These are phyloP conservation scores for Bicyclus anynana DNA, from an alignment of 1,140 invertebrate species.

Conservation along the genomic window DNA sequence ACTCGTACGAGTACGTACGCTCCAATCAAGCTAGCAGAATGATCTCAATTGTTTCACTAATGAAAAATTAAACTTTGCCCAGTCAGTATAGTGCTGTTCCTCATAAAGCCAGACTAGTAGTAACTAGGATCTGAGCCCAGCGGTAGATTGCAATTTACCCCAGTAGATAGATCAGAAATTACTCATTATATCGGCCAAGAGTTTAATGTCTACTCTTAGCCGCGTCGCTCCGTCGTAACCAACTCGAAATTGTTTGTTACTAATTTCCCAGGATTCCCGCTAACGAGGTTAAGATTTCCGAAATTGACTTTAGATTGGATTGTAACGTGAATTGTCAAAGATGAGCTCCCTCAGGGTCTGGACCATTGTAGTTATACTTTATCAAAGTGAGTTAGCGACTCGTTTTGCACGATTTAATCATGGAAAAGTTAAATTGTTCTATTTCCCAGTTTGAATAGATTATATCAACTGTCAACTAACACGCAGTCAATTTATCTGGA, in stretches of 20 bases:
- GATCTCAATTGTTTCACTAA: too few relatives aligned
- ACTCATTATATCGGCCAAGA: not conserved
- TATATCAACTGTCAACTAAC: too few relatives aligned
- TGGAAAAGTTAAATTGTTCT: too few relatives aligned
- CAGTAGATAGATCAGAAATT: too few relatives aligned
- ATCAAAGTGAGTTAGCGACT: slow-evolving; percentile 50
- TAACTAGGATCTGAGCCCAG: too few relatives aligned
- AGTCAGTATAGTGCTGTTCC: too few relatives aligned
- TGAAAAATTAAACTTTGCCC: too few relatives aligned
- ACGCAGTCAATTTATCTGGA: too few relatives aligned
- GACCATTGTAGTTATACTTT: slow-evolving; percentile 49
- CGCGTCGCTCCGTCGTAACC: slow-evolving; percentile 26
- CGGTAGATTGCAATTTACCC: not conserved
- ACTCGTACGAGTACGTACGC: too few relatives aligned
- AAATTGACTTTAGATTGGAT: slow-evolving; percentile 36
- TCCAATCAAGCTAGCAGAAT: too few relatives aligned
- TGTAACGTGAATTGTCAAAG: slow-evolving; percentile 23
- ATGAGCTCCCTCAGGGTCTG: slow-evolving; percentile 48
- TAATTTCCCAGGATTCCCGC: slow-evolving; percentile 10
- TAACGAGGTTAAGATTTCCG: slow-evolving; percentile 13
- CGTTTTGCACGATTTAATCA: not conserved
- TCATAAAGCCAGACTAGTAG: too few relatives aligned
- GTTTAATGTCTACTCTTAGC: not conserved
- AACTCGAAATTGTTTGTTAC: slow-evolving; percentile 49
- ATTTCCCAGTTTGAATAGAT: too few relatives aligned